A percentile compares a stretch with the other conserved stretches of the same genome.
Evolutionary conservation across 2,888 invertebrate species (phyloP).

Genomic region (Erebia ligea): DNA sequence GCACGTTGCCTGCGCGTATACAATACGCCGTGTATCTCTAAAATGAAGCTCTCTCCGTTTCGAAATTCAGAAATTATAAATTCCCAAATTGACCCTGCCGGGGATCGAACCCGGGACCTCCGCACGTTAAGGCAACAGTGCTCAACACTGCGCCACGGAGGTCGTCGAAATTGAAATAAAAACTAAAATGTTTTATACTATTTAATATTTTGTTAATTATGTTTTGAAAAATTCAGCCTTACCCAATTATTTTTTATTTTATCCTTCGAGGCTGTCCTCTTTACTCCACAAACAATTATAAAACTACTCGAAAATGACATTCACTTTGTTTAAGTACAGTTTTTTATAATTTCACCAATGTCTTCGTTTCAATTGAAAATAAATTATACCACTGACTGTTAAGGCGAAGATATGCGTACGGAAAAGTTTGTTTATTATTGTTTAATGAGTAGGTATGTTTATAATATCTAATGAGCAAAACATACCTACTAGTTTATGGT

Average conservation of each 20-base stretch:
- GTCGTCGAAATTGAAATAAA: no score
- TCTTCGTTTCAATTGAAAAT: conserved; percentile 14
- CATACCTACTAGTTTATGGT: no score
- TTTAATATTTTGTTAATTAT: background rate
- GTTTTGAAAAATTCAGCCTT: background rate
- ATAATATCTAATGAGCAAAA: background rate
- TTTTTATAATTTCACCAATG: conserved; percentile 16
- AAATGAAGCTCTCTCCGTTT: no score
- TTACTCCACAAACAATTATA: conserved; percentile 17
- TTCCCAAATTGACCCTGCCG: no score
- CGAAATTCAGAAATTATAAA: no score
- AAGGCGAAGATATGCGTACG: conserved; percentile 19
- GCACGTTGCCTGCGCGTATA: no score
- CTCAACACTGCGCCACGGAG: no score
- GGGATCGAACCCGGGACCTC: no score
- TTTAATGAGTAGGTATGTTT: background rate
- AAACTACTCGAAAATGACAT: conserved; percentile 19
- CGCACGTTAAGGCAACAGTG: no score
- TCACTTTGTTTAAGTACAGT: conserved; percentile 22
- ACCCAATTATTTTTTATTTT: conserved; percentile 4
- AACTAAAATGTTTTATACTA: no score
- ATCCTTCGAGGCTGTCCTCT: conserved; percentile 9
- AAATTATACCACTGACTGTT: conserved; percentile 20
- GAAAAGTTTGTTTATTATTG: background rate
- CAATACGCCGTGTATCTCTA: no score